Base-by-base conservation (phyloP, 2,113 vertebrate genomes). In the Chiloscyllium plagiosum region DNA sequence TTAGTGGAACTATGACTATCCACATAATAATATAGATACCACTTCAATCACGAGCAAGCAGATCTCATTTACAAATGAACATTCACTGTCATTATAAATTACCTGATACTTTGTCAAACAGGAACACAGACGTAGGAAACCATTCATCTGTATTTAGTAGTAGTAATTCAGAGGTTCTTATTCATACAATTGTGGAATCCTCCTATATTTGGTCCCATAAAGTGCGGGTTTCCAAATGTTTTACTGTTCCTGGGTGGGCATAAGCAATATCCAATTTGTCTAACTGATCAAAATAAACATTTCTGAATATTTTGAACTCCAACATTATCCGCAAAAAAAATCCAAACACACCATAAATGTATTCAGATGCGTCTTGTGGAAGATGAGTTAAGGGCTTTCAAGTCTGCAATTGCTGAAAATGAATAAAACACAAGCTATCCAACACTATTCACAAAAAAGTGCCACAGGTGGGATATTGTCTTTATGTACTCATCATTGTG, bases 291-390 rank as follows among this genome's bases (percentile, higher is more conserved):
- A 47, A 42, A 94, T 70, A 69, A 61, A 17, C 29, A 56, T 12
- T 52, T 90, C 29, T 94, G 66, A 70, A 94, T n/a, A 2, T 37
- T 94, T 94, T 94, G 65, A n/a, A 94, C 90, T 94, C 61, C 47
- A 13, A 6, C 56, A 26, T 47, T 47, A 26, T n/a, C 2, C 47
- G 26, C 42, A 70, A 83, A 83, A 42, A 42, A 83, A 83, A 83
- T 42, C 19, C 15, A 37, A 83, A 83, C n/a, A 20, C 42, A 83
- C 80, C 80, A 47, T 42, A 17, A 47, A 42, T 42, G 19, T 83
- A 83, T 42, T 83, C 37, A 47, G 15, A 83, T 83, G 15, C 13
- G 0, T 83, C n/a, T 20, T 42, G 80, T 42, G 42, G 37, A 56
- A 89, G 24, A 89, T 89, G 50, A 24, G 37, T 86, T 89, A 13